Base-by-base conservation (phyloP, 2,888 invertebrate genomes). In the Allolobophora icterica region DNA sequence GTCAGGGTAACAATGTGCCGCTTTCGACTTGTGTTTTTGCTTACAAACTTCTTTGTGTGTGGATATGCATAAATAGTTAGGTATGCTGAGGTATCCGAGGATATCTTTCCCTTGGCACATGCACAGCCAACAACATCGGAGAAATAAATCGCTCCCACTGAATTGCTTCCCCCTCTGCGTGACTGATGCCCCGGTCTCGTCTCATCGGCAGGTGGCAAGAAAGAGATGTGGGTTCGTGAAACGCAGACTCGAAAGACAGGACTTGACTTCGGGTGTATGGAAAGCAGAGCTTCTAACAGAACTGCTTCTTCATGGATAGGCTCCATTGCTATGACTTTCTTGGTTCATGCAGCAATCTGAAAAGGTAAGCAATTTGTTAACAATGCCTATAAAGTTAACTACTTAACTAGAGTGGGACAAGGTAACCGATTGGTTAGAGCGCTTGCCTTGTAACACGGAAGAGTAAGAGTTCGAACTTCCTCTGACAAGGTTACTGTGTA, bases 51-150 rank as follows among this genome's bases (percentile, higher is more conserved):
- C 91, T 94, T 94, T 90, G 92, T 92, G 90, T 94, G 93, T 13
- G 94, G 94, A 92, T 95, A 95, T 6, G 94, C 93, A 93, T 94
- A 94, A 13, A 95, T 90, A 21, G 94, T 94, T 34, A 95, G 87
- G 87, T 87, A 87, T 17, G 35, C 87, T 1, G 34, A 38, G 0
- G 21, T 35, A 38, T 87, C 87, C 8, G 11, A 35, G 0, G 34
- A 34, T 24, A 19, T 8, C 38, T 17, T 87, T 34, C 87, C 87
- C 38, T 90, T 93, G 92, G 90, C 94, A 93, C 84, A 87, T 21
- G 94, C 93, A 92, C 95, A 95, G 13, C 95, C 95, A n/a, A 94
- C 92, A 71, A 94, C 93, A 92, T 95, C 95, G 35, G 91, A 42
- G 8, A 92, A 52, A 30, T 58, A 21, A 21, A 92, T 40, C 13